Conservation (phyloP, 2,888 invertebrate species). For the Euplagia quadripunctaria region DNA sequence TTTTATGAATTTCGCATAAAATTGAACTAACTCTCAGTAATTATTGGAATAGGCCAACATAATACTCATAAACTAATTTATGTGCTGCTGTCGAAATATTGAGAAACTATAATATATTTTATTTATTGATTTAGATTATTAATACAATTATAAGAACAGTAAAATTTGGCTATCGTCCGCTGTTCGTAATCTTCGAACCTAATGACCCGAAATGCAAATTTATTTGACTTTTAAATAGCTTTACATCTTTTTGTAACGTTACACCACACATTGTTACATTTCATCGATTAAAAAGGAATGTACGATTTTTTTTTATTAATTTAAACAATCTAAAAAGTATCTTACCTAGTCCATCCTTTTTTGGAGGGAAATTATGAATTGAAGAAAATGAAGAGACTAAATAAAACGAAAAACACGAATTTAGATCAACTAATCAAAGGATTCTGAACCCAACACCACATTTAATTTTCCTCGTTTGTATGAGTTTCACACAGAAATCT, state of each 20-base stretch:
- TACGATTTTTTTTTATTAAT: neutral
- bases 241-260: constrained; percentile 26
- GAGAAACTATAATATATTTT: constrained; percentile 27
- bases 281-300: constrained; percentile 21
- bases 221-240: constrained; percentile 41
- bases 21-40: neutral
- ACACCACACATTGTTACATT: constrained; percentile 25
- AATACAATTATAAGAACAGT: constrained; percentile 41
- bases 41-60: neutral
- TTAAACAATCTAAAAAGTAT: neutral
- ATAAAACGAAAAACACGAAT: neutral
- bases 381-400: neutral
- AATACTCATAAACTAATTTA: constrained; percentile 1
- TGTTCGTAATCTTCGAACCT: constrained; percentile 40
- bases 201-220: constrained; percentile 46
- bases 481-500: neutral
- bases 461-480: neutral
- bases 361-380: neutral
- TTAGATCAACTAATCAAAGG: neutral
- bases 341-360: neutral
- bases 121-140: constrained; percentile 32
- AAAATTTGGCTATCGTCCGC: constrained; percentile 42
- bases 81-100: constrained; percentile 11
- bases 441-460: neutral
- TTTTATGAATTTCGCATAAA: neutral